A percentile compares a stretch with the other conserved stretches of the same genome.
These are phyloP conservation scores for Rhabdophis nuchalis DNA, from an alignment of 2,797 vertebrate genomes.

Conservation along the genomic window DNA sequence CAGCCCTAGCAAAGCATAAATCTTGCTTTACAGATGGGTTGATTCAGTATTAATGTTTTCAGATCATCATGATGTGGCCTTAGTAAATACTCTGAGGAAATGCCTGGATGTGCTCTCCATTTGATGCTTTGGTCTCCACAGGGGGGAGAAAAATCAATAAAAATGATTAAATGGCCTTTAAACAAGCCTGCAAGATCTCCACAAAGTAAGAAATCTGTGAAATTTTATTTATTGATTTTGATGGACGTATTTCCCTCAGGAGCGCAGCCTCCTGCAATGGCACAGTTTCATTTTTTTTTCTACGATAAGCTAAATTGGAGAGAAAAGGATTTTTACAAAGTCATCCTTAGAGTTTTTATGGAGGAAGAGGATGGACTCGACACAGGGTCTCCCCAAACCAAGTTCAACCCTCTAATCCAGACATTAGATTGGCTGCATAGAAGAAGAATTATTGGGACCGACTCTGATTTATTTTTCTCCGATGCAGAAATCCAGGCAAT, in stretches of 20 bases:
- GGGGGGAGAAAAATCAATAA: neutral
- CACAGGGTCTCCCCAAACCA: neutral
- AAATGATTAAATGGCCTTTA: neutral
- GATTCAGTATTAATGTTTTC: neutral
- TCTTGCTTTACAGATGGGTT: neutral
- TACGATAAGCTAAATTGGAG: neutral
- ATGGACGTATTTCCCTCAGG: neutral
- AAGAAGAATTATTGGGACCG: neutral
- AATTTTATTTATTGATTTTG: neutral
- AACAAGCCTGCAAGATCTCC: neutral
- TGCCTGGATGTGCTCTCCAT: neutral
- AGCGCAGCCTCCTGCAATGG: neutral
- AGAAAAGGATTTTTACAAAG: neutral
- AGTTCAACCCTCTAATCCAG: neutral
- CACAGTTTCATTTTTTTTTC: neutral
- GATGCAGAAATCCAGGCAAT: neutral
- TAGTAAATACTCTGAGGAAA: neutral
- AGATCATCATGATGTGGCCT: neutral
- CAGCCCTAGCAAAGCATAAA: neutral
- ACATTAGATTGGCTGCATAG: neutral
- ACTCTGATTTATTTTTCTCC: neutral
- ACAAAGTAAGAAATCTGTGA: neutral
- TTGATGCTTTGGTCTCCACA: neutral
- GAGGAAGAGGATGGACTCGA: neutral
- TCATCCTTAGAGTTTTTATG: neutral